Conservation (phyloP, 2,888 invertebrate genomes). For the Trichopoda pennipes region DNA sequence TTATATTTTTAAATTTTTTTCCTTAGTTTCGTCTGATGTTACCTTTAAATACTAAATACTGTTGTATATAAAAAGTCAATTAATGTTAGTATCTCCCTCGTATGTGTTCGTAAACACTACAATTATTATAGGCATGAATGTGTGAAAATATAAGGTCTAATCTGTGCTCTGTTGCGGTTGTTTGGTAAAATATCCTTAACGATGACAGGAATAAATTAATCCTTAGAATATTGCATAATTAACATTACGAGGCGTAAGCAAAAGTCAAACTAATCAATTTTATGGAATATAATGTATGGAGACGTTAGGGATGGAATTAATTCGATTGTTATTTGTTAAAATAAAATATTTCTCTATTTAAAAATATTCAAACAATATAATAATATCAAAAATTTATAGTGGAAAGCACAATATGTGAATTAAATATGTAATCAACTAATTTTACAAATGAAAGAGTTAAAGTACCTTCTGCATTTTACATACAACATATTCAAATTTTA, state of each 20-base stretch:
- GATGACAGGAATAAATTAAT: slow-evolving; percentile 46
- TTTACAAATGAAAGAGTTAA: too few relatives aligned
- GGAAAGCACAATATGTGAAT: too few relatives aligned
- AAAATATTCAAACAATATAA: too few relatives aligned
- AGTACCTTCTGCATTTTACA: too few relatives aligned
- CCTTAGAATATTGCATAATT: slow-evolving; percentile 34
- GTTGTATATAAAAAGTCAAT: slow-evolving; percentile 33
- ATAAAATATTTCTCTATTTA: too few relatives aligned
- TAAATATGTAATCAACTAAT: too few relatives aligned
- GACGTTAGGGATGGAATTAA: too few relatives aligned
- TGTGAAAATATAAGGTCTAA: not conserved
- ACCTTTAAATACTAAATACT: not conserved
- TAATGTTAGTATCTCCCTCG: slow-evolving; percentile 2
- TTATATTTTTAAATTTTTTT: too few relatives aligned
- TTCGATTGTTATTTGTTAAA: too few relatives aligned
- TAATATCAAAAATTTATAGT: too few relatives aligned
- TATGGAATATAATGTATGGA: too few relatives aligned
- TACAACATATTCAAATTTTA: too few relatives aligned
- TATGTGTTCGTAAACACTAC: not conserved
- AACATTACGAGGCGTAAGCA: not conserved
- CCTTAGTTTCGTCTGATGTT: not conserved
- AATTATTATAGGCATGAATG: not conserved
- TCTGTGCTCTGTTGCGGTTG: not conserved
- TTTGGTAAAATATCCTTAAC: slow-evolving; percentile 36
- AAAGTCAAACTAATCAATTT: not conserved